phyloP scores from a whole-genome alignment of 2,797 vertebrate species.

The Apogon talboti region DNA sequence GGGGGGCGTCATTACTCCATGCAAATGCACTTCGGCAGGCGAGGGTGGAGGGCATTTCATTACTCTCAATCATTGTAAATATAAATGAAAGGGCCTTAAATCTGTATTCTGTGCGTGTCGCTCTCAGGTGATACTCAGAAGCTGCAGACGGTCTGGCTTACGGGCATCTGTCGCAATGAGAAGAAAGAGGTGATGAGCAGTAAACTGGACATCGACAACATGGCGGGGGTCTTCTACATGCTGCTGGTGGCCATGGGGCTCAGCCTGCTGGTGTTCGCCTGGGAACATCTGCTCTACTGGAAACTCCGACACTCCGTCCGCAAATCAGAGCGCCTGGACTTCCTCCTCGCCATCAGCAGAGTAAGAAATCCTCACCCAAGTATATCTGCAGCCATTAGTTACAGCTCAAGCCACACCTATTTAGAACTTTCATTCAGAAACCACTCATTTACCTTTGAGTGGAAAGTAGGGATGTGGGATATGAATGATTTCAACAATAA shows the following conservation, averaged over 20 bases:
- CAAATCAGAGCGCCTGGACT: constrained; percentile 89
- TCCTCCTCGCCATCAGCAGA: constrained; percentile 94
- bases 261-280: constrained; percentile 95
- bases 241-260: constrained; percentile 97
- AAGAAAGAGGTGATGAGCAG: constrained; percentile 99
- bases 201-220: constrained; percentile 98
- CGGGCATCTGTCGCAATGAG: constrained; percentile 97
- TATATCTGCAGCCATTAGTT: background rate
- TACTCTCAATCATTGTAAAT: constrained; percentile 3
- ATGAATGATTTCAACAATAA: too few species aligned
- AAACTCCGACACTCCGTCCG: constrained; percentile 91
- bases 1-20: constrained; percentile 17
- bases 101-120: background rate
- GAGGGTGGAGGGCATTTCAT: constrained; percentile 21
- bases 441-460: too few species aligned
- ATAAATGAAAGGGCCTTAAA: constrained; percentile 19
- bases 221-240: constrained; percentile 99
- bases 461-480: too few species aligned
- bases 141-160: constrained; percentile 97
- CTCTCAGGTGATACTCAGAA: constrained; percentile 94
- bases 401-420: too few species aligned
- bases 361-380: constrained; percentile 72
- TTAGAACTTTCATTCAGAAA: too few species aligned
- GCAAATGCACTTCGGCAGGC: background rate
- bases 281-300: constrained; percentile 98